Conservation (phyloP, 2,888 invertebrate genomes). For the Nasonovia ribisnigri region DNA sequence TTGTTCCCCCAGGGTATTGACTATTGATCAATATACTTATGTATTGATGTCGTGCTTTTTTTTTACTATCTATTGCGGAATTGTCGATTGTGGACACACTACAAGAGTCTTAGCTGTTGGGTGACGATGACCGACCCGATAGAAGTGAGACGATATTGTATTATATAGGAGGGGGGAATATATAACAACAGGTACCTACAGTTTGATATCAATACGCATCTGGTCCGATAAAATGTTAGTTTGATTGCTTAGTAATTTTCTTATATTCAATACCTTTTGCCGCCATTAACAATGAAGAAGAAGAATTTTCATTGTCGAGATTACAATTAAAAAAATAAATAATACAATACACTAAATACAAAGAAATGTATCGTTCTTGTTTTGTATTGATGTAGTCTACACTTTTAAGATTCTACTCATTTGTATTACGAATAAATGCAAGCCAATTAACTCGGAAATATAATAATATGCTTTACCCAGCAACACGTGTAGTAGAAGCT, state of each 20-base stretch:
- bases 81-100: background rate
- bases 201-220: slow-evolving; percentile 20
- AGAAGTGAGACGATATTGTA: background rate
- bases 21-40: slow-evolving; percentile 27
- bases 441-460: slow-evolving; percentile 44
- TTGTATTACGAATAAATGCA: slow-evolving; percentile 29
- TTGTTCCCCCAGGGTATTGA: slow-evolving; percentile 19
- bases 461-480: background rate
- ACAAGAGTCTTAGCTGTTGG: background rate
- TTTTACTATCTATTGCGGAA: background rate
- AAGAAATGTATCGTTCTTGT: slow-evolving; percentile 3
- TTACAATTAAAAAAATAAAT: slow-evolving; percentile 32
- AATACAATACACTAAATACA: slow-evolving; percentile 21
- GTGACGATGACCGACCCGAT: background rate
- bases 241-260: slow-evolving; percentile 26
- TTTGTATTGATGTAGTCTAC: background rate
- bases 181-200: background rate
- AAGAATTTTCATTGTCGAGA: slow-evolving; percentile 29
- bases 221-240: slow-evolving; percentile 9
- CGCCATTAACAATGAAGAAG: background rate
- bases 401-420: background rate
- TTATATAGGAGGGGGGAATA: background rate
- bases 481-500: slow-evolving; percentile 21
- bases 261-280: background rate
- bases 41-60: slow-evolving; percentile 47